Conservation (phyloP, 2,888 invertebrate species). For the Scrobipalpa atriplicella region DNA sequence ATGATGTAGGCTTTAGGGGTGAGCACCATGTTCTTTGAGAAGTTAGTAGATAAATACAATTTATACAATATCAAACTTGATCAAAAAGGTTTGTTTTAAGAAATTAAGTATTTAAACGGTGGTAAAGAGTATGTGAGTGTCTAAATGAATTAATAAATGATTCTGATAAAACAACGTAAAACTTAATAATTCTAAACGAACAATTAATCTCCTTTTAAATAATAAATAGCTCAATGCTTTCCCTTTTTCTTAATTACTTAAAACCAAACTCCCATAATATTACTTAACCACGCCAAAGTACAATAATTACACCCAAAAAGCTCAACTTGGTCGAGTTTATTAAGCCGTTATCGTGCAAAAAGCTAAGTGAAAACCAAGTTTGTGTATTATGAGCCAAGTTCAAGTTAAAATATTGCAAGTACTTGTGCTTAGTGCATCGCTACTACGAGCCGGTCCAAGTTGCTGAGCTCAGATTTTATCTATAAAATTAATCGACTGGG, state of each 20-base stretch:
- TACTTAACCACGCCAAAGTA: constrained; percentile 15
- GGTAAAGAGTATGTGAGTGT: too few species aligned
- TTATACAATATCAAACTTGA: too few species aligned
- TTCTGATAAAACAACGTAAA: too few species aligned
- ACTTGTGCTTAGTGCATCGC: constrained; percentile 23
- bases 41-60: too few species aligned
- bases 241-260: background rate
- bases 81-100: too few species aligned
- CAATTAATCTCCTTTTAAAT: too few species aligned
- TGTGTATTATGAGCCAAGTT: constrained; percentile 29
- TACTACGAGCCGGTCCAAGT: background rate
- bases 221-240: too few species aligned
- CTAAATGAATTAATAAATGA: too few species aligned
- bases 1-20: too few species aligned
- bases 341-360: constrained; percentile 33
- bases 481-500: constrained; percentile 12
- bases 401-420: constrained; percentile 29
- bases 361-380: constrained; percentile 37
- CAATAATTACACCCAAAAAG: constrained; percentile 22
- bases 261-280: background rate
- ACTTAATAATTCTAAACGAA: too few species aligned
- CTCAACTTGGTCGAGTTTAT: constrained; percentile 28
- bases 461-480: constrained; percentile 6
- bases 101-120: too few species aligned
- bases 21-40: too few species aligned